phyloP scores from a whole-genome alignment of 2,888 invertebrate species.

The Drosophila borealis region DNA sequence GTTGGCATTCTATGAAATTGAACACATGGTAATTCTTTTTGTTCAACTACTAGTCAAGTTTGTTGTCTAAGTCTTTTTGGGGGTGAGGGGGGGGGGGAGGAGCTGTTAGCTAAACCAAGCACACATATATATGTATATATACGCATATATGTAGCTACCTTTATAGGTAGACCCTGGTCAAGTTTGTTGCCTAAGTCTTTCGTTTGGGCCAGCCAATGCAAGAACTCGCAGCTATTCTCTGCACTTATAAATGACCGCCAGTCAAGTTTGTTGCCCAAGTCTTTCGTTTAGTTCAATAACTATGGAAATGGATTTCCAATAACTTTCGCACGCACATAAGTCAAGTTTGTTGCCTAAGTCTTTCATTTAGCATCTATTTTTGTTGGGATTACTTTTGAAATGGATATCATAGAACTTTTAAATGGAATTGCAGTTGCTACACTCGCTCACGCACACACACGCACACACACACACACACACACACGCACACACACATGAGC shows the following conservation, averaged over 20 bases:
- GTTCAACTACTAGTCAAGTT: no score
- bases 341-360: constrained; percentile 61
- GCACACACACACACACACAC: not conserved
- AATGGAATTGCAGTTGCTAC: not conserved
- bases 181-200: constrained; percentile 68
- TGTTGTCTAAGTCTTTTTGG: no score
- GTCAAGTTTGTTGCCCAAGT: constrained; percentile 20
- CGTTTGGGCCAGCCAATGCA: constrained; percentile 1
- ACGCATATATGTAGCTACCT: no score
- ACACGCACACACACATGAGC: not conserved
- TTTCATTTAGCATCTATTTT: constrained; percentile 28
- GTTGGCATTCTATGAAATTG: not conserved
- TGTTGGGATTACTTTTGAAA: not conserved
- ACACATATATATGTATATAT: no score
- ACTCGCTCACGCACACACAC: not conserved
- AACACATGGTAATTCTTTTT: not conserved
- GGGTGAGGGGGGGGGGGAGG: no score
- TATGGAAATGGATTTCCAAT: not conserved
- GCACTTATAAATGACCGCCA: not conserved
- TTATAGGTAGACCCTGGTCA: constrained; percentile 7
- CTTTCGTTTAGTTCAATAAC: not conserved
- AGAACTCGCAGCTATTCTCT: not conserved
- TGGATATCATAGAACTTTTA: constrained; percentile 6
- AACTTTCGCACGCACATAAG: constrained; percentile 7
- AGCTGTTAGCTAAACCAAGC: no score